Conservation (phyloP, 2,113 vertebrate species). For the Mesembrinibis cayennensis region DNA sequence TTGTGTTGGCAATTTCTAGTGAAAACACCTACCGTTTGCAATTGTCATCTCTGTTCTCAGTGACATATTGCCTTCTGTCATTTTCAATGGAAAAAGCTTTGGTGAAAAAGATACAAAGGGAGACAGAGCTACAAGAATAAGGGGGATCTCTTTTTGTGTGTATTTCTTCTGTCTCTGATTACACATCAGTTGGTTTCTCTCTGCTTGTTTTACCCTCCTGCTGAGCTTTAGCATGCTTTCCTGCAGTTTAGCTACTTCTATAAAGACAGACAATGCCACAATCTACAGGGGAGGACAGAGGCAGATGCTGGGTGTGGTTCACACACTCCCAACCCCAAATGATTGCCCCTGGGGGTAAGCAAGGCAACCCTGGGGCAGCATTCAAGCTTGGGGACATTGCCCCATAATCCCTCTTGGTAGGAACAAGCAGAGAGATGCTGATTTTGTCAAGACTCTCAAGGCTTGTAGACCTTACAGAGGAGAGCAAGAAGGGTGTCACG, state of each 20-base stretch:
- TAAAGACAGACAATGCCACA: not conserved
- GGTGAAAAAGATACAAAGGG: not conserved
- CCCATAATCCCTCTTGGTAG: no score
- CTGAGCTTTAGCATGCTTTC: not conserved
- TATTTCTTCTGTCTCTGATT: not conserved
- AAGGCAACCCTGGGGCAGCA: not conserved
- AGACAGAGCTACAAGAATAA: not conserved
- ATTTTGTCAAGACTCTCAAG: not conserved
- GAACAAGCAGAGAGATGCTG: not conserved
- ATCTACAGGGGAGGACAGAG: not conserved
- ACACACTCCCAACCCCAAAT: fast-evolving
- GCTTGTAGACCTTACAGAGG: not conserved
- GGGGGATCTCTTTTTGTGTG: not conserved
- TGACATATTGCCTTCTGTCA: not conserved
- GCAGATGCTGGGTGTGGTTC: not conserved
- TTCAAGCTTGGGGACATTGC: not conserved
- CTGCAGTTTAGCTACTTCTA: not conserved
- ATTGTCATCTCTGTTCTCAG: not conserved
- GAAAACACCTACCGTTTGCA: conserved; percentile 5
- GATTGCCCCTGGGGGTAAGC: not conserved
- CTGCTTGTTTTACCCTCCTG: not conserved
- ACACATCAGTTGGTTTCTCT: not conserved
- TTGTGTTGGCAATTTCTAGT: not conserved
- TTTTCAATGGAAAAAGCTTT: not conserved
- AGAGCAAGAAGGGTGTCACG: not conserved